A percentile compares a stretch with the other conserved stretches of the same genome.
These are phyloP conservation scores for Fregata magnificens DNA, from an alignment of 2,113 vertebrate species.

Conservation along the genomic window DNA sequence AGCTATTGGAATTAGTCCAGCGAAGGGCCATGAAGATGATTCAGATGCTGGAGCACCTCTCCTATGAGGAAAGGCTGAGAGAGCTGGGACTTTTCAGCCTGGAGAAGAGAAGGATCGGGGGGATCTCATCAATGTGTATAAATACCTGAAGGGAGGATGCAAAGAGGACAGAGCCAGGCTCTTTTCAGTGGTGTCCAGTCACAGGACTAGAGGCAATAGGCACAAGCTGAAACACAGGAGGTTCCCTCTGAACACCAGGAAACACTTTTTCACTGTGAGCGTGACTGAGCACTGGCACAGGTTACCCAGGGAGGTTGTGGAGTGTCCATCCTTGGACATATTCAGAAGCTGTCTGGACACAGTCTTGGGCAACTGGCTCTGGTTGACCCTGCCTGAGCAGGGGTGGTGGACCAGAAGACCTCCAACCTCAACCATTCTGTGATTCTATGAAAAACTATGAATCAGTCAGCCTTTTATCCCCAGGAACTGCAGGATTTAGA, in stretches of 20 bases:
- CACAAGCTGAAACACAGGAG: background rate
- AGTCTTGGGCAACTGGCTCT: background rate
- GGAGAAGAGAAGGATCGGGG: background rate
- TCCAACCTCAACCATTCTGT: background rate
- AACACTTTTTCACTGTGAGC: too few relatives aligned
- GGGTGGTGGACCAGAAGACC: background rate
- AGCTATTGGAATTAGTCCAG: background rate
- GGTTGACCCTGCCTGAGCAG: background rate
- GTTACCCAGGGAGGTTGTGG: background rate
- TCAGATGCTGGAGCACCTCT: background rate
- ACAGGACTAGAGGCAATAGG: background rate
- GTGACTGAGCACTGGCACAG: background rate
- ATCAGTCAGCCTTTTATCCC: background rate
- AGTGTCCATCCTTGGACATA: background rate
- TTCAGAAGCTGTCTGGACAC: background rate
- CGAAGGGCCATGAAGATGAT: accelerated
- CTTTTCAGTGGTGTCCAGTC: background rate
- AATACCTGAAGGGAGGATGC: background rate
- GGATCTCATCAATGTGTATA: background rate
- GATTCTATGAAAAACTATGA: background rate
- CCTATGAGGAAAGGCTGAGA: background rate
- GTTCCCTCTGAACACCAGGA: background rate
- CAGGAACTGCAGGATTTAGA: background rate
- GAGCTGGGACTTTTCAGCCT: background rate
- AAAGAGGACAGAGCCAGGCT: background rate